phyloP scores from a whole-genome alignment of 2,888 invertebrate species.

The Diploptera punctata region DNA sequence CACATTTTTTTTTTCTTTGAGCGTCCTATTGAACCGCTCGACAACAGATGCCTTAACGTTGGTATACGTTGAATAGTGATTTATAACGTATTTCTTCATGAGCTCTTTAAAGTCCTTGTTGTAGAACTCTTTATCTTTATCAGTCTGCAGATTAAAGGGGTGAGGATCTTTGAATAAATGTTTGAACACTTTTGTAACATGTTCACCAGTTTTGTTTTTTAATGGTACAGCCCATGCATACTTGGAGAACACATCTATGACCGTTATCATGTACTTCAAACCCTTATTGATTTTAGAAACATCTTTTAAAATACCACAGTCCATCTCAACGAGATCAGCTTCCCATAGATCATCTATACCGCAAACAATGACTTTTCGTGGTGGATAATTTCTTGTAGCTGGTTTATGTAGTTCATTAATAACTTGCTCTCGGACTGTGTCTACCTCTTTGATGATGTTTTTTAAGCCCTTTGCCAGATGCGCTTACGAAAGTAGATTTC shows the following conservation, averaged over 20 bases:
- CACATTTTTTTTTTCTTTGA: neutral
- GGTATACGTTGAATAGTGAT: neutral
- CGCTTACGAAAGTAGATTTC: no score
- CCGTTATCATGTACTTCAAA: neutral
- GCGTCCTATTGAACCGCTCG: neutral
- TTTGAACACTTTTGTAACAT: neutral
- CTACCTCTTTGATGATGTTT: no score
- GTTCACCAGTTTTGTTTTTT: constrained; percentile 11
- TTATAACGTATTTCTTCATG: neutral
- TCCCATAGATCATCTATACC: neutral
- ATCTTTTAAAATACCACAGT: no score
- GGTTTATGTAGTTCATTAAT: neutral
- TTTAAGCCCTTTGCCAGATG: no score
- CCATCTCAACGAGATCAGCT: no score
- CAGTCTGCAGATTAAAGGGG: neutral
- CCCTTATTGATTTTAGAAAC: neutral
- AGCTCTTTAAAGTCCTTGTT: neutral
- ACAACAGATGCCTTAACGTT: neutral
- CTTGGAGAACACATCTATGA: constrained; percentile 10
- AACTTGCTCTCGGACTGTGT: neutral
- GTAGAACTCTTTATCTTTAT: neutral
- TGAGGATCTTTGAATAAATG: neutral
- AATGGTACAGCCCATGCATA: constrained; percentile 9
- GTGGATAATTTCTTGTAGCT: neutral
- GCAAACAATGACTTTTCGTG: neutral